Conservation (phyloP, 2,888 invertebrate species). For the Archaeoteleia sp. region DNA sequence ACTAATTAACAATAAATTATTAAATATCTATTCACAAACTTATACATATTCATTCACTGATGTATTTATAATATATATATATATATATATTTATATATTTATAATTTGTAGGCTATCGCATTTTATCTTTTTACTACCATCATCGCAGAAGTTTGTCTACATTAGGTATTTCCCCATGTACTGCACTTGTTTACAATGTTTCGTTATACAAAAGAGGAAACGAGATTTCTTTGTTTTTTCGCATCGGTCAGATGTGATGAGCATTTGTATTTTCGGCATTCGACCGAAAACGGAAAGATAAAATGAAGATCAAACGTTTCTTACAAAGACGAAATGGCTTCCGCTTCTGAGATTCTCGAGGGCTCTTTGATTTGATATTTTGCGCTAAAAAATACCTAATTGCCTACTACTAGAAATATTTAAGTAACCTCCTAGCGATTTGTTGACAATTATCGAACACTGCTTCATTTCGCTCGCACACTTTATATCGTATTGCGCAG, state of each 20-base stretch:
- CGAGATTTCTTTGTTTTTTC: neutral
- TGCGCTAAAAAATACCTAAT: constrained; percentile 40
- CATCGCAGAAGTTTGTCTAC: constrained; percentile 6
- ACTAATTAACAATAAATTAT: constrained; percentile 73
- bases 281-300: no score
- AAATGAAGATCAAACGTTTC: constrained; percentile 3
- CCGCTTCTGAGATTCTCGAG: constrained; percentile 21
- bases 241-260: no score
- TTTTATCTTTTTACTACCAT: constrained; percentile 44
- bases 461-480: constrained; percentile 13
- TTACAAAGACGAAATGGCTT: constrained; percentile 17
- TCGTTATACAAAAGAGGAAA: constrained; percentile 15
- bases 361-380: constrained; percentile 28
- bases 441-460: constrained; percentile 32
- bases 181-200: constrained; percentile 10
- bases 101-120: constrained; percentile 5
- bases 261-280: no score
- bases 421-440: constrained; percentile 37
- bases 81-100: constrained; percentile 13
- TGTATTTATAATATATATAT: constrained; percentile 33
- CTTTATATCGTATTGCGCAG: neutral
- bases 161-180: neutral
- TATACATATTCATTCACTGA: constrained; percentile 67
- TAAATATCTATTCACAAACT: constrained; percentile 74
- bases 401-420: constrained; percentile 38